Conservation (phyloP, 2,888 invertebrate genomes). For the Athalia circularis region DNA sequence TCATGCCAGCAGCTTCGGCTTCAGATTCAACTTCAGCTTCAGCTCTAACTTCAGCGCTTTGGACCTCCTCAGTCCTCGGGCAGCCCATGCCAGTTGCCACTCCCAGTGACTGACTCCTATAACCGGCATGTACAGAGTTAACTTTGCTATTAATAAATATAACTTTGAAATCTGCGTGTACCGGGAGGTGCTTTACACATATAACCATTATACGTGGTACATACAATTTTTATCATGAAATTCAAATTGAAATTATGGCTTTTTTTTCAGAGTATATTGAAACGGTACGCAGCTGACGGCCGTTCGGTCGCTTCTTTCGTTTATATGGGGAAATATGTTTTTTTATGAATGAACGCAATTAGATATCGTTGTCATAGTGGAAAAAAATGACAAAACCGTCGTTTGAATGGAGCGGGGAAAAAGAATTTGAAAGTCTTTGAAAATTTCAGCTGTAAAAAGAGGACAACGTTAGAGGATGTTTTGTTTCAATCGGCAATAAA, state of each 20-base stretch:
- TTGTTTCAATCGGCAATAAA: too few species aligned
- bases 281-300: too few species aligned
- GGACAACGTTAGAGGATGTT: too few species aligned
- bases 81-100: slow-evolving; percentile 52
- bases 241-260: too few species aligned
- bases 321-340: too few species aligned
- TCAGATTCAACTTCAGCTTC: slow-evolving; percentile 51
- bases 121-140: slow-evolving; percentile 55
- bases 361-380: too few species aligned
- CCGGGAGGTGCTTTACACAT: not conserved
- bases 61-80: slow-evolving; percentile 67
- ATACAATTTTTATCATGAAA: not conserved
- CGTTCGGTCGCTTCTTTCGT: too few species aligned
- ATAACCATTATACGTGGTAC: not conserved
- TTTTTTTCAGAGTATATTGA: too few species aligned
- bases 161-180: slow-evolving; percentile 52
- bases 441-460: too few species aligned
- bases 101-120: slow-evolving; percentile 37
- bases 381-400: not conserved
- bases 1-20: slow-evolving; percentile 64
- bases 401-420: not conserved
- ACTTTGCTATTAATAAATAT: slow-evolving; percentile 69
- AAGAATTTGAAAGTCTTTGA: too few species aligned
- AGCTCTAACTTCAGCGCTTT: slow-evolving; percentile 53
- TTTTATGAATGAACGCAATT: too few species aligned